A percentile compares a stretch with the other conserved stretches of the same genome.
Evolutionary conservation across 2,888 invertebrate species (phyloP).

Genomic region (Saturnia pavonia): DNA sequence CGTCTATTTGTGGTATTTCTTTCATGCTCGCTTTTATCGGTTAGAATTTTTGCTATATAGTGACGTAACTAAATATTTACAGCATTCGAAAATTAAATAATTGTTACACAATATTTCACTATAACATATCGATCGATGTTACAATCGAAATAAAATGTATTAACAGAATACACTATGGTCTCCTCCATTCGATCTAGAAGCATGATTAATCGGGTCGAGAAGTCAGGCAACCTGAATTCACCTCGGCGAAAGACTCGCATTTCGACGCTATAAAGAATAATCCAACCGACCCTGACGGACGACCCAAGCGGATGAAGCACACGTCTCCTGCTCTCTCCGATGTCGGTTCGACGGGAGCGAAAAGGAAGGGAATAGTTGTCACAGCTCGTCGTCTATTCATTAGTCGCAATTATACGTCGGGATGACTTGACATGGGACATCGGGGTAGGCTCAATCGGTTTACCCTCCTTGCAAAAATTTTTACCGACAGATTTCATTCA

Average conservation of each 20-base stretch:
- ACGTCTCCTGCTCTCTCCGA: conserved; percentile 57
- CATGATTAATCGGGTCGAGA: conserved; percentile 70
- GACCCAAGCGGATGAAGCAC: conserved; percentile 54
- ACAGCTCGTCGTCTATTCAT: conserved; percentile 72
- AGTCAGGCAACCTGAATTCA: conserved; percentile 72
- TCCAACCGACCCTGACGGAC: conserved; percentile 65
- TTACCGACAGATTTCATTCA: conserved; percentile 48
- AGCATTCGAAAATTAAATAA: background rate
- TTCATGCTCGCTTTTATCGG: too few relatives aligned
- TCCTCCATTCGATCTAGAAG: conserved; percentile 55
- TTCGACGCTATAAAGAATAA: conserved; percentile 77
- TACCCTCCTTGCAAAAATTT: conserved; percentile 72
- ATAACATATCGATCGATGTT: background rate
- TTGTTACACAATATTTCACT: background rate
- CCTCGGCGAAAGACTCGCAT: conserved; percentile 71
- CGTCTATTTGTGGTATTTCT: too few relatives aligned
- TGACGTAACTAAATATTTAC: too few relatives aligned
- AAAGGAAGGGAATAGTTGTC: conserved; percentile 60
- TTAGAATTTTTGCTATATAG: too few relatives aligned
- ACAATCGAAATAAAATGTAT: conserved; percentile 15
- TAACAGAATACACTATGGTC: conserved; percentile 14
- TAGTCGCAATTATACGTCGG: conserved; percentile 74
- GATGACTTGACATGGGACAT: conserved; percentile 75
- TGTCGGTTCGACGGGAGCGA: conserved; percentile 45
- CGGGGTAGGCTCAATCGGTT: conserved; percentile 64